A percentile compares a stretch with the other conserved stretches of the same genome.
phyloP scores from a whole-genome alignment of 2,113 vertebrate genomes.

The Bombycilla garrulus region DNA sequence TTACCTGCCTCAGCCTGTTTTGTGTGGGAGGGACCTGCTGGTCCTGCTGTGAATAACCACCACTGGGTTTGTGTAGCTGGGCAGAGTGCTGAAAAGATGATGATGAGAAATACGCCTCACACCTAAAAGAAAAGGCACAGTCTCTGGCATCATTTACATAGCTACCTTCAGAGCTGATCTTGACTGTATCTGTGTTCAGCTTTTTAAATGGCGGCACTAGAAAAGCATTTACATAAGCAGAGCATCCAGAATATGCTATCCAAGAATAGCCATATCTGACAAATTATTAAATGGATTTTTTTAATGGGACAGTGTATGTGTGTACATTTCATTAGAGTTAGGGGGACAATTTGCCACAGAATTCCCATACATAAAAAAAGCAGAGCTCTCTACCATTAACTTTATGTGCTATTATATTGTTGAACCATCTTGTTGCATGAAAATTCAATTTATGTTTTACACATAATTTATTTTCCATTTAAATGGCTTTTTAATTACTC shows the following conservation, averaged over 20 bases:
- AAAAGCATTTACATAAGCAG: neutral
- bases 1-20: neutral
- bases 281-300: neutral
- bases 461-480: constrained; percentile 51
- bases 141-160: neutral
- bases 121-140: neutral
- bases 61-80: neutral
- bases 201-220: neutral
- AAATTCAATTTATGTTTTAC: constrained; percentile 55
- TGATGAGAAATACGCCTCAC: neutral
- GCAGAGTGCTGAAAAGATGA: neutral
- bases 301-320: neutral
- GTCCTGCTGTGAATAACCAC: constrained; percentile 24
- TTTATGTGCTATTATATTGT: constrained; percentile 3
- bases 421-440: neutral
- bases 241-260: neutral
- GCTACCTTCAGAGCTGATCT: neutral
- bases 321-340: neutral
- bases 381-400: neutral
- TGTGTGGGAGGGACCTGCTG: constrained; percentile 1
- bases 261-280: neutral
- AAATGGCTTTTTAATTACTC: constrained; percentile 58
- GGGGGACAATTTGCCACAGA: neutral
- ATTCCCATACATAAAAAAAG: neutral
- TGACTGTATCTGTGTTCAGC: neutral